phyloP scores from a whole-genome alignment of 1,140 invertebrate species.

The Dendroctonus ponderosae region DNA sequence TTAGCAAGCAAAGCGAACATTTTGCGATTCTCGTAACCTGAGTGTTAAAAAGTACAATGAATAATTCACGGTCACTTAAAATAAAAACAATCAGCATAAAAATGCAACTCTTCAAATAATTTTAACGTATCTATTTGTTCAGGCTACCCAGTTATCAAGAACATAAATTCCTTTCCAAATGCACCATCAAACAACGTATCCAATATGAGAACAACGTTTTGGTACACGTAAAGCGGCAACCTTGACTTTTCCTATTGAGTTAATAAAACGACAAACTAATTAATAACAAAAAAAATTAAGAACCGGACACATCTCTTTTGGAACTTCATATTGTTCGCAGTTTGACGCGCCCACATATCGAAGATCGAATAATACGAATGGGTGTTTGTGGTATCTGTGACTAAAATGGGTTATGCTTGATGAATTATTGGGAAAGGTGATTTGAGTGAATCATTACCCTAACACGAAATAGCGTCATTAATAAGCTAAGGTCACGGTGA shows the following conservation, averaged over 20 bases:
- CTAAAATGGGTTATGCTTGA: slow-evolving; percentile 5
- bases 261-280: slow-evolving; percentile 3
- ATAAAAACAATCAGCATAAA: not conserved
- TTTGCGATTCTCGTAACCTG: no score
- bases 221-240: not conserved
- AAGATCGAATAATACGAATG: not conserved
- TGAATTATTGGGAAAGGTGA: slow-evolving; percentile 1
- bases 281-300: slow-evolving; percentile 4
- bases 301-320: slow-evolving; percentile 2
- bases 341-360: not conserved
- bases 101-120: not conserved
- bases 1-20: no score
- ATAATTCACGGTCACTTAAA: no score
- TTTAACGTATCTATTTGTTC: not conserved
- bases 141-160: not conserved
- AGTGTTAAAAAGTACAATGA: no score
- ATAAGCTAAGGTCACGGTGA: no score
- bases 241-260: slow-evolving; percentile 11
- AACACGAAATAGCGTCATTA: no score
- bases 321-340: not conserved
- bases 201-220: not conserved
- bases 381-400: slow-evolving; percentile 2
- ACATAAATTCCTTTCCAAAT: not conserved
- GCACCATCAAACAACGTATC: not conserved
- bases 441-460: not conserved